A percentile compares a stretch with the other conserved stretches of the same genome.
Evolutionary conservation across 2,888 invertebrate species (phyloP).

Genomic region (Hemistola chrysoprasaria): DNA sequence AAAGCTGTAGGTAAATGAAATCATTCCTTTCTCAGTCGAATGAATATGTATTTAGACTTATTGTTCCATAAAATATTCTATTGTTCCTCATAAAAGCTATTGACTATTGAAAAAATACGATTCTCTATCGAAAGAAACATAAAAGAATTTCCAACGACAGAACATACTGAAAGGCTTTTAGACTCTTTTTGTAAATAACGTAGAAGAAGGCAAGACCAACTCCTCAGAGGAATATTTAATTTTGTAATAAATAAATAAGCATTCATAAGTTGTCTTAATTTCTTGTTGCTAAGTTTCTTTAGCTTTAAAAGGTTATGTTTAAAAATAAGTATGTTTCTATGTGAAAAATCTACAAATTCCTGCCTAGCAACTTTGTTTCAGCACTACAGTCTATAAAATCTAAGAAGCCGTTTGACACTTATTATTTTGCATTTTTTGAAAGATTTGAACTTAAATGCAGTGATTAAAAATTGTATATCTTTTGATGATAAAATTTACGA

Average conservation of each 20-base stretch:
- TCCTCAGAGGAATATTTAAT: constrained; percentile 25
- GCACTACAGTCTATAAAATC: too few species aligned
- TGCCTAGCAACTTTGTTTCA: too few species aligned
- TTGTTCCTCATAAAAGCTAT: constrained; percentile 14
- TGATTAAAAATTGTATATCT: too few species aligned
- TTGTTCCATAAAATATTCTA: constrained; percentile 12
- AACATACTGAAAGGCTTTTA: constrained; percentile 16
- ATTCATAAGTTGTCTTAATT: constrained; percentile 11
- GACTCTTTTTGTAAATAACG: constrained; percentile 1
- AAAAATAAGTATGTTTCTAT: too few species aligned
- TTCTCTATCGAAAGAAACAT: constrained; percentile 14
- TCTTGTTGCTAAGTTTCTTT: constrained; percentile 8
- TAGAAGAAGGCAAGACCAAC: constrained; percentile 12
- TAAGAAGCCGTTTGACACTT: too few species aligned
- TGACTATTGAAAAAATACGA: constrained; percentile 15
- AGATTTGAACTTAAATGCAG: too few species aligned
- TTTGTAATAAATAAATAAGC: constrained; percentile 22
- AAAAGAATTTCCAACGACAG: constrained; percentile 9
- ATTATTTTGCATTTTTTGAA: too few species aligned
- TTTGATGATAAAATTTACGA: too few species aligned
- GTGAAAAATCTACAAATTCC: too few species aligned
- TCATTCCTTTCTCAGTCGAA: not conserved
- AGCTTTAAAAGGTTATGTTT: too few species aligned
- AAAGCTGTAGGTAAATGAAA: not conserved
- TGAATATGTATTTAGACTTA: not conserved